Percentiles rank a stretch among this genome's conserved stretches.
Evolutionary conservation across 2,888 invertebrate genomes (phyloP).

Genomic region (Suillia variegata): DNA sequence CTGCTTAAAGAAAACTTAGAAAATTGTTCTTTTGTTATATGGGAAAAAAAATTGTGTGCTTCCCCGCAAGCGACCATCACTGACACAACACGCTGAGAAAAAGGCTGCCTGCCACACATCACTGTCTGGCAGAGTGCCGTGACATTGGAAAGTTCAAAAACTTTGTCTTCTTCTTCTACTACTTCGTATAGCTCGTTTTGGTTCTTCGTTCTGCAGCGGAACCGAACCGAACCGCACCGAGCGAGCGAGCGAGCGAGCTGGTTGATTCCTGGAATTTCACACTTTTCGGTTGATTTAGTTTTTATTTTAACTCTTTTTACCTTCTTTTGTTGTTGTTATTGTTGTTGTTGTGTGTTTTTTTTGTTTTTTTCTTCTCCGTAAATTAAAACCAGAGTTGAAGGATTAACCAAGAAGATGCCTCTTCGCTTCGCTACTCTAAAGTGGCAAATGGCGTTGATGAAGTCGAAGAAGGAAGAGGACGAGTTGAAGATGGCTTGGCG

Average conservation of each 20-base stretch:
- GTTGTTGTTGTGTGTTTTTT: background rate
- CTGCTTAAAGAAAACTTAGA: too few relatives aligned
- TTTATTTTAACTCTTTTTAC: background rate
- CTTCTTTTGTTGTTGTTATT: background rate
- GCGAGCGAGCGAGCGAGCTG: background rate
- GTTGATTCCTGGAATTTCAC: conserved; percentile 48
- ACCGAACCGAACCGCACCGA: too few relatives aligned
- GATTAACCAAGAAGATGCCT: background rate
- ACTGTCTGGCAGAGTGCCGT: conserved; percentile 16
- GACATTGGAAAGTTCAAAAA: conserved; percentile 46
- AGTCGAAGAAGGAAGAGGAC: too few relatives aligned
- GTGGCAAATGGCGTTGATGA: background rate
- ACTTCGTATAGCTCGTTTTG: background rate
- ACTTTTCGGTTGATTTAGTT: conserved; percentile 32
- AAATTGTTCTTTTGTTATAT: too few relatives aligned
- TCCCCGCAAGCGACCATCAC: background rate
- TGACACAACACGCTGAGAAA: background rate
- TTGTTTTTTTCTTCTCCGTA: too few relatives aligned
- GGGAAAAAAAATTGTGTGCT: too few relatives aligned
- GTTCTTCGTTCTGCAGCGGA: too few relatives aligned
- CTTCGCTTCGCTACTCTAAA: too few relatives aligned
- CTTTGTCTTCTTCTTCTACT: conserved; percentile 19
- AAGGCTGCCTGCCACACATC: too few relatives aligned
- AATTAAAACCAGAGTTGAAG: background rate
- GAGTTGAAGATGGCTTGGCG: background rate